Conservation (phyloP, 2,888 invertebrate species). For the Eupithecia tripunctaria region DNA sequence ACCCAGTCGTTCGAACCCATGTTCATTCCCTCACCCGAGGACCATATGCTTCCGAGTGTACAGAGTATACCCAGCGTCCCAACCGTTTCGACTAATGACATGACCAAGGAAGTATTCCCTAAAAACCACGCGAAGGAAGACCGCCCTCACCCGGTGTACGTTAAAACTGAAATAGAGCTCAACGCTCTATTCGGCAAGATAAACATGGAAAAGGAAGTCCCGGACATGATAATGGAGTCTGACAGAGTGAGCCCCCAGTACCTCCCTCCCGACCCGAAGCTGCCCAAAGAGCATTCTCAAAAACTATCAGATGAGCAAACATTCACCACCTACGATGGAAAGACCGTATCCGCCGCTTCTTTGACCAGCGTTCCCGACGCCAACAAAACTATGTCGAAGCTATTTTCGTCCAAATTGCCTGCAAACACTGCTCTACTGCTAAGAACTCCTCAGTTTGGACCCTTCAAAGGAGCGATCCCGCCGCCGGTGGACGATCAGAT, state of each 20-base stretch:
- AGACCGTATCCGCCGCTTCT: slow-evolving; percentile 87
- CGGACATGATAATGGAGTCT: slow-evolving; percentile 88
- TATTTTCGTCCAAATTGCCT: slow-evolving; percentile 76
- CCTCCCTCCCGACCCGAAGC: slow-evolving; percentile 87
- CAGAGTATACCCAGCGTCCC: neutral
- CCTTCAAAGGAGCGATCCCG: slow-evolving; percentile 90
- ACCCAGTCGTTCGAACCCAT: slow-evolving; percentile 90
- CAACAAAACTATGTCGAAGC: slow-evolving; percentile 63
- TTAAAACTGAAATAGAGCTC: slow-evolving; percentile 68
- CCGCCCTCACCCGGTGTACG: slow-evolving; percentile 79
- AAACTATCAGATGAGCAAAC: slow-evolving; percentile 74
- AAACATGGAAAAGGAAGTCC: slow-evolving; percentile 74
- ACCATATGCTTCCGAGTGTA: slow-evolving; percentile 74
- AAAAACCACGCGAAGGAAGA: slow-evolving; percentile 78
- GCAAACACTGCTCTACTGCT: slow-evolving; percentile 84
- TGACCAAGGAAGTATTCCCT: slow-evolving; percentile 75
- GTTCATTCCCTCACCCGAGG: slow-evolving; percentile 91
- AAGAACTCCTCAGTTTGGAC: slow-evolving; percentile 89
- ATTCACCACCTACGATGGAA: slow-evolving; percentile 90
- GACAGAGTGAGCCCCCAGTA: slow-evolving; percentile 89
- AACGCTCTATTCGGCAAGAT: slow-evolving; percentile 70
- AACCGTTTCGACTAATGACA: slow-evolving; percentile 63
- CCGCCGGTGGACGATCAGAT: slow-evolving; percentile 64
- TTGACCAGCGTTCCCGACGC: slow-evolving; percentile 83
- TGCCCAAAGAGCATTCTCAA: slow-evolving; percentile 77